Conservation (phyloP, 2,888 invertebrate genomes). For the Heliconius ethilla region DNA sequence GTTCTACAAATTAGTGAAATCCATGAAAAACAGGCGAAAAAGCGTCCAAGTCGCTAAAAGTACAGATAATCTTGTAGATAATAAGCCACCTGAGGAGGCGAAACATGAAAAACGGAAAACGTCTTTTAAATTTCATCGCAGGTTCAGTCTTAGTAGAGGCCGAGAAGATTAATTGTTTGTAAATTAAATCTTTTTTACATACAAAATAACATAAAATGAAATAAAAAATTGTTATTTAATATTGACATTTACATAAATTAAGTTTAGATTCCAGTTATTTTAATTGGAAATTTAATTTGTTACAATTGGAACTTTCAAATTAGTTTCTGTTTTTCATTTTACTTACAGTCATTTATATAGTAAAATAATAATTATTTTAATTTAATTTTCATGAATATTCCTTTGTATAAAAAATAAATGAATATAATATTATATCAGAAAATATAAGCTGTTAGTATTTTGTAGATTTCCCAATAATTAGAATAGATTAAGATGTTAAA, state of each 20-base stretch:
- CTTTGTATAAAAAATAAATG: not conserved
- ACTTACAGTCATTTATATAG: too few relatives aligned
- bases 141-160: slow-evolving; percentile 74
- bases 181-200: not conserved
- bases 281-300: too few relatives aligned
- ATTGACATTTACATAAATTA: not conserved
- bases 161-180: slow-evolving; percentile 61
- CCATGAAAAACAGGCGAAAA: slow-evolving; percentile 77
- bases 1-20: slow-evolving; percentile 75
- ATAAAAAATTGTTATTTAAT: slow-evolving; percentile 44
- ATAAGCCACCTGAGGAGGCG: slow-evolving; percentile 62
- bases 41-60: slow-evolving; percentile 78
- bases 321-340: not conserved
- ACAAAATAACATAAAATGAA: not conserved
- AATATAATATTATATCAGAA: not conserved
- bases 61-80: slow-evolving; percentile 69
- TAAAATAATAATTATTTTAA: not conserved
- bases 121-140: slow-evolving; percentile 72
- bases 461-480: slow-evolving; percentile 26
- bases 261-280: not conserved
- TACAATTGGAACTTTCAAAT: too few relatives aligned
- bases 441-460: slow-evolving; percentile 30
- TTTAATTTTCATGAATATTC: not conserved
- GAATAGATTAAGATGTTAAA: slow-evolving; percentile 41
- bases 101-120: slow-evolving; percentile 69